Base-by-base conservation (phyloP, 2,113 vertebrate species). In the Gracilinanus agilis region DNA sequence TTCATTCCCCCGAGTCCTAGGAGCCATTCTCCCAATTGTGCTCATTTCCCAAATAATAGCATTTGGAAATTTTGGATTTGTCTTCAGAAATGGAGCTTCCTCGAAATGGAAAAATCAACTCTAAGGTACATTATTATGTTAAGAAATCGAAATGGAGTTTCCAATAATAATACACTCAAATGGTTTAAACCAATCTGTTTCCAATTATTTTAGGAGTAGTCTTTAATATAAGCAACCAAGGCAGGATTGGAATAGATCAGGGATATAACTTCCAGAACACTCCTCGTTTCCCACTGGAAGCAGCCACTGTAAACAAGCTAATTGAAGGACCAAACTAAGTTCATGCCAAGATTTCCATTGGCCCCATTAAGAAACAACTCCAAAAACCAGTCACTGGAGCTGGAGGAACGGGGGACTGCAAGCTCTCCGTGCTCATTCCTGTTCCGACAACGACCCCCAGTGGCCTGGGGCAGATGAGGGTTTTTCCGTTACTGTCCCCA, bases 221-320 rank as follows among this genome's bases (percentile, higher is more conserved):
- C 91, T 49, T 92, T 91, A 91, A 89, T 95, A 94, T 61, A 94
- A 93, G 75, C 49, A 96, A 58, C 44, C 90, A 93, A 95, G 92
- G 34, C 54, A 91, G 95, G 91, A 92, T 49, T 55, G 61, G 89
- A 94, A 96, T 56, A 88, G 10, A 29, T 34, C 27, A 8, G 92
- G 90, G 8, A 67, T 49, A 54, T 55, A 54, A 92, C 90, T 88
- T 95, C 44, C 90, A 92, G 92, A 96, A 91, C 27, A 91, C 44
- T 24, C 54, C 21, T 27, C 90, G 29, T 24, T 90, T 58, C 56
- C 40, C 49, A 44, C 34, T 94, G 55, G 40, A 54, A 53, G 13
- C 61, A 54, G n/a, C 53, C 29, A 27, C 49, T 2, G 53, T 83
- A 90, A 90, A 90, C 89, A 90, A 54, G 12, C 54, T 88, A 34